Conservation (phyloP, 2,888 invertebrate genomes). For the Anarsia innoxiella region DNA sequence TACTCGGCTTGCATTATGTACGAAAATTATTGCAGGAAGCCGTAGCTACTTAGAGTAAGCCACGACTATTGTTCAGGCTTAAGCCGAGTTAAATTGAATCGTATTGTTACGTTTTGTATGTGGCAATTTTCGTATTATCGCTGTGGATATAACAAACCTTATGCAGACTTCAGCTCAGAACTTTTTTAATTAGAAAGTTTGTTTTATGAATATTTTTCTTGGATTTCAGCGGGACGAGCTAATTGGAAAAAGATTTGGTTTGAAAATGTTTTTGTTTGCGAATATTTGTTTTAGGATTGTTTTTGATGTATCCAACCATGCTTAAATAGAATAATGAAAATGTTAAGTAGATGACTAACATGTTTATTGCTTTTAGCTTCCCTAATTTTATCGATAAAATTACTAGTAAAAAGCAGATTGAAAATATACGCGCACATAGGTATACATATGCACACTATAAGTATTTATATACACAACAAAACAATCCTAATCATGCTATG, state of each 20-base stretch:
- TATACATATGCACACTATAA: too few relatives aligned
- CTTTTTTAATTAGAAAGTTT: conserved; percentile 5
- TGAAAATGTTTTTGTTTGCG: too few relatives aligned
- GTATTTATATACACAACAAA: neutral
- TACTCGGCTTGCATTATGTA: conserved; percentile 1
- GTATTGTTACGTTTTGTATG: conserved; percentile 2
- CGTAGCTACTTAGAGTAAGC: conserved; percentile 4
- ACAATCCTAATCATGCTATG: neutral
- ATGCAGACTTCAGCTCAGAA: neutral
- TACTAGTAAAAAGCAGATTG: too few relatives aligned
- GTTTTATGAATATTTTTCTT: neutral
- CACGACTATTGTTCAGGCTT: conserved; percentile 3
- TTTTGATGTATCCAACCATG: too few relatives aligned
- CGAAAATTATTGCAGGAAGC: conserved; percentile 8
- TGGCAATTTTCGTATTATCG: conserved; percentile 1
- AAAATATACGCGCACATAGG: too few relatives aligned
- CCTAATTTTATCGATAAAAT: too few relatives aligned
- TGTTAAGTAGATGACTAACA: too few relatives aligned
- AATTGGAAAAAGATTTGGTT: too few relatives aligned
- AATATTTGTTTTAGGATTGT: too few relatives aligned
- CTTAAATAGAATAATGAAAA: too few relatives aligned
- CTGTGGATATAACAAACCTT: neutral
- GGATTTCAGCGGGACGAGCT: too few relatives aligned
- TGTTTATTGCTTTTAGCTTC: too few relatives aligned
- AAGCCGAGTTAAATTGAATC: conserved; percentile 10